Base-by-base conservation (phyloP, 1,140 invertebrate genomes). In the Hydropsyche tenuis region DNA sequence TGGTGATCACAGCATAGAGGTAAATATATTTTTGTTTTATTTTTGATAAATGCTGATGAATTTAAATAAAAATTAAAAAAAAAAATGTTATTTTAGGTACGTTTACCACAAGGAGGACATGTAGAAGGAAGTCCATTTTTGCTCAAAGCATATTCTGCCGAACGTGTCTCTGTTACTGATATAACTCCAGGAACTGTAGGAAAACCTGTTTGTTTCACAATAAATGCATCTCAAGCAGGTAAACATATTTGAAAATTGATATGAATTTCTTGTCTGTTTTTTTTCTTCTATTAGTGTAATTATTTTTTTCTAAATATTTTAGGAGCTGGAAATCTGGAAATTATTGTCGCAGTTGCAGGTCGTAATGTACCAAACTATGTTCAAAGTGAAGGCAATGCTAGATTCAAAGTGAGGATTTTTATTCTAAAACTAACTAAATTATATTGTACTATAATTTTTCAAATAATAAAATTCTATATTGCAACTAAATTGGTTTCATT, bases 311-410 rank as follows among this genome's bases (percentile, higher is more conserved):
- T 11, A 11, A 65, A 45, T 11, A 62, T 25, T 78, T 70, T 90
- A 79, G 94, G 97, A 75, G 96, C 96, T 74, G 97, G 97, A 43
- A 98, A 98, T 84, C 85, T 99, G 76, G 97, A 99, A 85, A 99
- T 99, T 51, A 98, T 98, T 70, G 97, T 99, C 0, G 96, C 96
- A 0, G 96, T 98, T n/a, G 95, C 94, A 80, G 96, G 96, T 2
- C 91, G 95, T 80, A 99, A 99, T 86, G 97, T 99, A 5, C 97
- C 97, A 5, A 99, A 99, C 86, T 99, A 97, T 83, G 97, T 99
- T 0, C 95, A 98, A 81, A 96, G 95, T 48, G 96, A 98, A 87
- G 96, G 96, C 23, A 98, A 99, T 84, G 97, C 97, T 0, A 91
- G 93, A 79, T 98, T 99, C 78, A 90, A 90, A 81, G 85, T 86